These are phyloP conservation scores for Psettodes erumei DNA, from an alignment of 2,113 vertebrate genomes.

Conservation along the genomic window DNA sequence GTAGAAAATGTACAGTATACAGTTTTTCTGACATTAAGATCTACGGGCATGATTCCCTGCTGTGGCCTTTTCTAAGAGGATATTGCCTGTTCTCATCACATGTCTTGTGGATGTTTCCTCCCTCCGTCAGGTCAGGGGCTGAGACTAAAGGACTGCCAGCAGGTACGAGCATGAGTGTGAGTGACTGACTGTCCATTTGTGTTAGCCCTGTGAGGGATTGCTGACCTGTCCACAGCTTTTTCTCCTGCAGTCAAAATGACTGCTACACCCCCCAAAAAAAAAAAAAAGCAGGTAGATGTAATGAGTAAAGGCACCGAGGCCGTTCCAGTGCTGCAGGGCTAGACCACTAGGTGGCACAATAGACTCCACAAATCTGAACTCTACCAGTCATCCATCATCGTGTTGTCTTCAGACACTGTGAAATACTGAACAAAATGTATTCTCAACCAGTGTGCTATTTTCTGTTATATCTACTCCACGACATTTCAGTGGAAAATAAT, in stretches of 20 bases:
- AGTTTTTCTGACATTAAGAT: neutral
- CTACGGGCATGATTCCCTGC: neutral
- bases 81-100: neutral
- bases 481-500: too few species aligned
- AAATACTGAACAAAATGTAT: too few species aligned
- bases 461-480: too few species aligned
- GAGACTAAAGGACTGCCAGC: conserved; percentile 36
- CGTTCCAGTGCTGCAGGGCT: neutral
- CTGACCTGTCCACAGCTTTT: conserved; percentile 43
- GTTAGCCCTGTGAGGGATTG: conserved; percentile 52
- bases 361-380: conserved; percentile 15
- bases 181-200: conserved; percentile 51
- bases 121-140: conserved; percentile 34
- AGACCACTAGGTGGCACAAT: conserved; percentile 73
- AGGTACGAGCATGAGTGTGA: conserved; percentile 42
- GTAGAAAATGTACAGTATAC: neutral
- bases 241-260: conserved; percentile 16
- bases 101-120: conserved; percentile 42
- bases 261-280: neutral
- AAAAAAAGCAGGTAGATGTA: neutral
- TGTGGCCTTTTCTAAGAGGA: conserved; percentile 31
- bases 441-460: neutral
- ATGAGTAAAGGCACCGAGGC: neutral
- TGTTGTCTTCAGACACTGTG: neutral
- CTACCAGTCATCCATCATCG: conserved; percentile 11